phyloP scores from a whole-genome alignment of 2,797 vertebrate species.

The Ispidina lecontei region DNA sequence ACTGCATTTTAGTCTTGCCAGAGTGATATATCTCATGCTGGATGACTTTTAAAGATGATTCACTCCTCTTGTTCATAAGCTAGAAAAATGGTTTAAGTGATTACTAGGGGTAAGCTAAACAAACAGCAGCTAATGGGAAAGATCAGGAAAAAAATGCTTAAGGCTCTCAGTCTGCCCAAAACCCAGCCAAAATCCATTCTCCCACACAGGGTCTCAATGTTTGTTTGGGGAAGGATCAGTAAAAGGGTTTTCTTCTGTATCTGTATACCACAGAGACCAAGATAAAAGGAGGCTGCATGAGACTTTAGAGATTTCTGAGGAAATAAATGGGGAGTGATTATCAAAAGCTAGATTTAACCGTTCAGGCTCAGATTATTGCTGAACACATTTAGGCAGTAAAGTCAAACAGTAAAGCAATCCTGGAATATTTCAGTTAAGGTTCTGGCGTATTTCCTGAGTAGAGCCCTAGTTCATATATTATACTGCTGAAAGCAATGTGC shows the following conservation, averaged over 20 bases:
- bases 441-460: background rate
- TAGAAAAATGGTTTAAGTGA: constrained; percentile 26
- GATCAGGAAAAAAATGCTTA: constrained; percentile 32
- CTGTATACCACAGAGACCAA: constrained; percentile 13
- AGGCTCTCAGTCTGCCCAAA: constrained; percentile 2
- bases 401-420: background rate
- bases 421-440: constrained; percentile 20
- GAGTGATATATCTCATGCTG: background rate
- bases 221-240: constrained; percentile 44
- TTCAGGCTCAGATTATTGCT: background rate
- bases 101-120: constrained; percentile 42
- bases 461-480: background rate
- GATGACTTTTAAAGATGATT: constrained; percentile 49
- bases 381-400: constrained; percentile 2
- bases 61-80: background rate
- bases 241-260: background rate
- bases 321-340: constrained; percentile 27
- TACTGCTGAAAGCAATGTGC: background rate
- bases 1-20: background rate
- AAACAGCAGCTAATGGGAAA: constrained; percentile 53
- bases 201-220: background rate
- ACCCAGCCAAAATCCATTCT: background rate
- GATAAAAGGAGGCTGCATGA: constrained; percentile 18
- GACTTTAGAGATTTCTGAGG: background rate
- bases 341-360: constrained; percentile 35